These are phyloP conservation scores for Trissonchulus latispiculum DNA, from an alignment of 2,888 invertebrate genomes.

Conservation along the genomic window DNA sequence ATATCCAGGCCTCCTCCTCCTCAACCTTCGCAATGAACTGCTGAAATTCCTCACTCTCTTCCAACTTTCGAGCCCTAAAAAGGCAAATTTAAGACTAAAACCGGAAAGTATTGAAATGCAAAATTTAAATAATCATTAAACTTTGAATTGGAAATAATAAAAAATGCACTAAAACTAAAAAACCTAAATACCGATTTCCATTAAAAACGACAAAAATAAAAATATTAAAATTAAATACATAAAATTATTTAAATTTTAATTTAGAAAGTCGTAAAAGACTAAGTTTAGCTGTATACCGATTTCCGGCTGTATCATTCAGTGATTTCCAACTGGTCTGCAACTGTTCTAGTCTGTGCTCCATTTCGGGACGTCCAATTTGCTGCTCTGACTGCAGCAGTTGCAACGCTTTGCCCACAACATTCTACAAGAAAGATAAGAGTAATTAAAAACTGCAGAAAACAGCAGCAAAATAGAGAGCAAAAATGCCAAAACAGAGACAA, in stretches of 20 bases:
- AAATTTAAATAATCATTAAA: too few relatives aligned
- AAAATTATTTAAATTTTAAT: too few relatives aligned
- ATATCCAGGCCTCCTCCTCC: constrained; percentile 98
- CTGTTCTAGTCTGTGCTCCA: constrained; percentile 53
- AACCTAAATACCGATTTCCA: too few relatives aligned
- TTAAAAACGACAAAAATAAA: too few relatives aligned
- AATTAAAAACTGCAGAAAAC: too few relatives aligned
- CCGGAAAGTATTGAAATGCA: too few relatives aligned
- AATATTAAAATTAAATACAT: too few relatives aligned
- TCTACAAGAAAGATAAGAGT: constrained; percentile 25
- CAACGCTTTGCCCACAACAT: constrained; percentile 9
- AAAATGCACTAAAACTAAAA: too few relatives aligned
- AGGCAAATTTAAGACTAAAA: too few relatives aligned
- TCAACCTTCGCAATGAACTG: constrained; percentile 95
- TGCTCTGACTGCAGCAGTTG: constrained; percentile 24
- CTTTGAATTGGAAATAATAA: too few relatives aligned
- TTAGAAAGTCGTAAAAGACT: neutral
- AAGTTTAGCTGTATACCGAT: constrained; percentile 29
- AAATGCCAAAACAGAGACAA: too few relatives aligned
- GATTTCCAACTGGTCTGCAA: constrained; percentile 87
- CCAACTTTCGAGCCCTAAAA: constrained; percentile 75
- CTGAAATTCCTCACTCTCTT: constrained; percentile 92
- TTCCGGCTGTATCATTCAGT: constrained; percentile 54
- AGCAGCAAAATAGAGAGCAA: too few relatives aligned
- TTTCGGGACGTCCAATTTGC: constrained; percentile 34